Conservation (phyloP, 2,888 invertebrate species). For the Apodemia duryi region DNA sequence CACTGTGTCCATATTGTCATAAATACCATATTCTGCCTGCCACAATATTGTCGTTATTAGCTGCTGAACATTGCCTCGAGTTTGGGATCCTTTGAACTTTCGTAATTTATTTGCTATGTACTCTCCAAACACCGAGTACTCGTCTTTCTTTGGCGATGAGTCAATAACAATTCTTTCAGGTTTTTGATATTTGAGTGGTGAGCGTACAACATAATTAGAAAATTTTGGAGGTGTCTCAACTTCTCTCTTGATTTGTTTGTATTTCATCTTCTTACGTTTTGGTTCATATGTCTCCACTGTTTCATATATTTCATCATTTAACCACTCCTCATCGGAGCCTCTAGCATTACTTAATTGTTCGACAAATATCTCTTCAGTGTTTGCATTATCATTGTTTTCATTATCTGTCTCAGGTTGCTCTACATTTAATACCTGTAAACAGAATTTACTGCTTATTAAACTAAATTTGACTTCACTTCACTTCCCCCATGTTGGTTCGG, state of each 20-base stretch:
- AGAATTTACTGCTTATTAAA: background rate
- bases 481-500: too few relatives aligned
- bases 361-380: constrained; percentile 48
- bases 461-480: background rate
- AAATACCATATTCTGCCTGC: constrained; percentile 69
- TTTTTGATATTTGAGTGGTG: constrained; percentile 26
- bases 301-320: constrained; percentile 60
- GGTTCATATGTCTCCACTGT: constrained; percentile 52
- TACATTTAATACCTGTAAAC: constrained; percentile 47
- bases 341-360: constrained; percentile 52
- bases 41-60: constrained; percentile 66
- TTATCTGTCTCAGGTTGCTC: constrained; percentile 47
- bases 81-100: constrained; percentile 52
- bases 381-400: constrained; percentile 39
- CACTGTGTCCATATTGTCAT: constrained; percentile 61
- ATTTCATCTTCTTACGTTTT: constrained; percentile 49
- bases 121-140: constrained; percentile 64
- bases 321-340: constrained; percentile 64
- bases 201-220: constrained; percentile 29
- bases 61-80: constrained; percentile 64
- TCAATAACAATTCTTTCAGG: constrained; percentile 40
- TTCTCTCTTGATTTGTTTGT: constrained; percentile 59
- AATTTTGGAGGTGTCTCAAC: constrained; percentile 43
- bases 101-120: constrained; percentile 67
- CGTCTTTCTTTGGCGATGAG: constrained; percentile 46